phyloP scores from a whole-genome alignment of 1,140 invertebrate genomes.

The Ctenoplectra terminalis region DNA sequence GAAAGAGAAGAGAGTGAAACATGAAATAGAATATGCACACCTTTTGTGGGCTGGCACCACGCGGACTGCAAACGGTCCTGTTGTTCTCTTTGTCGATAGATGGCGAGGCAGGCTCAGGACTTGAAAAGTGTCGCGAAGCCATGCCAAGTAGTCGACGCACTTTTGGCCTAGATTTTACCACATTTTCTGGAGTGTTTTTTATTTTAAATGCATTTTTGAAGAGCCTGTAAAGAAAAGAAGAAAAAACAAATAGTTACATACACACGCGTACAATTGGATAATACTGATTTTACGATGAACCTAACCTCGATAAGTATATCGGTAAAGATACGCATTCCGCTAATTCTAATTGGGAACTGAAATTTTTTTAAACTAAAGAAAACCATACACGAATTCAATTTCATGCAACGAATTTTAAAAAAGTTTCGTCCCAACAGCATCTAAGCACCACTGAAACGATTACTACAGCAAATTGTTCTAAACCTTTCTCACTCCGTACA shows the following conservation, averaged over 20 bases:
- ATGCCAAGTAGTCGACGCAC: slow-evolving; percentile 69
- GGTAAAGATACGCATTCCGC: neutral
- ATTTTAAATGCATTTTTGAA: slow-evolving; percentile 80
- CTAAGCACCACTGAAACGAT: neutral
- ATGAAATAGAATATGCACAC: slow-evolving; percentile 49
- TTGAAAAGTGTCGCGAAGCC: slow-evolving; percentile 67
- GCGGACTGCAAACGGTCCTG: slow-evolving; percentile 64
- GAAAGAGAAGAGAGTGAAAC: neutral
- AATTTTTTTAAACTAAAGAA: neutral
- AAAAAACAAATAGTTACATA: neutral
- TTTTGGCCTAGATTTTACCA: slow-evolving; percentile 63
- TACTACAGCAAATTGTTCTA: neutral
- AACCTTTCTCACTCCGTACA: neutral
- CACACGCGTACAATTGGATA: too few relatives aligned
- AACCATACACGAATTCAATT: too few relatives aligned
- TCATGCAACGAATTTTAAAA: neutral
- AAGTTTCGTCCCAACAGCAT: neutral
- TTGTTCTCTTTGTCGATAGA: slow-evolving; percentile 74
- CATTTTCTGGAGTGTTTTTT: slow-evolving; percentile 72
- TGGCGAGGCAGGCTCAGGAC: slow-evolving; percentile 61
- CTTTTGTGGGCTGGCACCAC: slow-evolving; percentile 71
- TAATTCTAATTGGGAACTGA: neutral
- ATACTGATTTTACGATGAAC: neutral
- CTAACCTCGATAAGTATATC: neutral
- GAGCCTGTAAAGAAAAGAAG: slow-evolving; percentile 72